phyloP scores from a whole-genome alignment of 2,888 invertebrate species.

The Melinopterus prodromus region DNA sequence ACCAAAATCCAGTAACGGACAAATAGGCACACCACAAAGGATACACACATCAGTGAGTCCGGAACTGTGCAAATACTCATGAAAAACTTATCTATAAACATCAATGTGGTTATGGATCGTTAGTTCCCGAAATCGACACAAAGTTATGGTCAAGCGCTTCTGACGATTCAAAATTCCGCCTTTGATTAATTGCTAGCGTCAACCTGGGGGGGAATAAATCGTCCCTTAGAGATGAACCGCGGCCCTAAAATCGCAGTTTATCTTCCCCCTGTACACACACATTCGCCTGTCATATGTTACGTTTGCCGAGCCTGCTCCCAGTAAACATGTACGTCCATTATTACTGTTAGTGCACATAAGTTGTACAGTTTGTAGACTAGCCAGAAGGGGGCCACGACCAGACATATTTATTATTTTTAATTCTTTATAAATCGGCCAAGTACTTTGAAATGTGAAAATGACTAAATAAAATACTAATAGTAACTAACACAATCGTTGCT shows the following conservation, averaged over 20 bases:
- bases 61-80: neutral
- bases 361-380: too few relatives aligned
- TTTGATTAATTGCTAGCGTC: constrained; percentile 33
- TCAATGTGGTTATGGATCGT: neutral
- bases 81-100: neutral
- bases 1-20: neutral
- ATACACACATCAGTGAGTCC: neutral
- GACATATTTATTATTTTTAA: too few relatives aligned
- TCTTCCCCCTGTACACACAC: neutral
- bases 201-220: constrained; percentile 31
- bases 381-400: too few relatives aligned
- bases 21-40: neutral
- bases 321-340: neutral
- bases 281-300: neutral
- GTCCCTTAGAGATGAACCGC: constrained; percentile 4
- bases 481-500: too few relatives aligned
- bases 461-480: too few relatives aligned
- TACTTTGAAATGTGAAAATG: too few relatives aligned
- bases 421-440: too few relatives aligned
- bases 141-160: neutral
- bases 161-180: constrained; percentile 32
- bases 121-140: neutral
- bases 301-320: neutral
- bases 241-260: neutral
- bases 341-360: neutral